phyloP scores from a whole-genome alignment of 2,113 vertebrate genomes.

The Puffinus mauretanicus region DNA sequence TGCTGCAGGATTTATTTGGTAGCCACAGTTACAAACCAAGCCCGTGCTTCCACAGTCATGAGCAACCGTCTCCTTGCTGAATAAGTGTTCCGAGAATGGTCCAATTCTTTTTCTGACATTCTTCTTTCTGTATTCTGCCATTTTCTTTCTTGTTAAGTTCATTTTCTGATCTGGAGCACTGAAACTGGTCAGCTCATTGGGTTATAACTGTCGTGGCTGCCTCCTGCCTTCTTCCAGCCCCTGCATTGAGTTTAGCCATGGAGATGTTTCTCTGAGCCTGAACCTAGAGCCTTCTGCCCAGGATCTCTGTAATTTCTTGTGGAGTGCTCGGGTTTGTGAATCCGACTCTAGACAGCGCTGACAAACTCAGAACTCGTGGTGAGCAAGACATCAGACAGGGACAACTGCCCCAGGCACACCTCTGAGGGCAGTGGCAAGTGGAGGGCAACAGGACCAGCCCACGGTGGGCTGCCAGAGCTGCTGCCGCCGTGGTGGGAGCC shows the following conservation, averaged over 20 bases:
- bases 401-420: background rate
- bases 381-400: background rate
- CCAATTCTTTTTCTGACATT: background rate
- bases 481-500: fast-evolving
- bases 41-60: background rate
- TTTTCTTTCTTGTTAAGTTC: background rate
- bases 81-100: background rate
- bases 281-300: background rate
- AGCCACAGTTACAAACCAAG: background rate
- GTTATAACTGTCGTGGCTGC: background rate
- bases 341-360: background rate
- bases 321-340: background rate
- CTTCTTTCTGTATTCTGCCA: background rate
- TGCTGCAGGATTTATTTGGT: background rate
- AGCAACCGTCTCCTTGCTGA: background rate
- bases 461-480: fast-evolving
- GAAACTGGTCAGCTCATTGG: background rate
- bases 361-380: background rate
- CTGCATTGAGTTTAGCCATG: fast-evolving
- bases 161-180: background rate
- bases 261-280: background rate
- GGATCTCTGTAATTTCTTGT: background rate
- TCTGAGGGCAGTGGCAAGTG: background rate
- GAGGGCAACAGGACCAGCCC: background rate
- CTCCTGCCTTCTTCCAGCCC: background rate